Percentiles rank a stretch among this genome's conserved stretches.
phyloP scores from a whole-genome alignment of 64 coral and sea anemone genomes.

The Catalaphyllia jardinei region DNA sequence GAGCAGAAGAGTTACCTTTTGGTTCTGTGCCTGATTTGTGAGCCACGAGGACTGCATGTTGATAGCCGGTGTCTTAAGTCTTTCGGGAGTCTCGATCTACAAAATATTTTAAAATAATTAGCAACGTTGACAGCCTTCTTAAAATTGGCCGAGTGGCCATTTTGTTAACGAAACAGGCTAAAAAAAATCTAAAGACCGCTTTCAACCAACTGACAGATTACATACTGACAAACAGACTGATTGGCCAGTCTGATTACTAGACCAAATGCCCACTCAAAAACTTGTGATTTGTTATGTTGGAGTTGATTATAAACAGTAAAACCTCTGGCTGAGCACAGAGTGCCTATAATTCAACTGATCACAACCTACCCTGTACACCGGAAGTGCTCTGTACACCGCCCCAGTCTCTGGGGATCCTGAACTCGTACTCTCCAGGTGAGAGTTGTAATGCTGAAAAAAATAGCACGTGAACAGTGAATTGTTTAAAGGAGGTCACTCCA shows the following conservation, averaged over 20 bases:
- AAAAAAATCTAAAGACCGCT: too few relatives aligned
- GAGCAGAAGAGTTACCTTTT: background rate
- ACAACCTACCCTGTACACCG: constrained; percentile 85
- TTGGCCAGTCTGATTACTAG: too few relatives aligned
- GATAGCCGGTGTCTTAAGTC: constrained; percentile 89
- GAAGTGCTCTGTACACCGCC: constrained; percentile 88
- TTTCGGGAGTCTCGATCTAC: constrained; percentile 86
- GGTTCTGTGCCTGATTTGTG: constrained; percentile 67
- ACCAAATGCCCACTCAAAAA: too few relatives aligned
- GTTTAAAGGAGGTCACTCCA: too few relatives aligned
- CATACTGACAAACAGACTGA: too few relatives aligned
- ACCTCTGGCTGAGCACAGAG: background rate
- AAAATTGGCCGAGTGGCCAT: too few relatives aligned
- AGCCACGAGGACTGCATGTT: constrained; percentile 92
- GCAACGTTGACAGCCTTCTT: too few relatives aligned
- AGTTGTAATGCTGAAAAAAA: constrained; percentile 90
- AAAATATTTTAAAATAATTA: background rate
- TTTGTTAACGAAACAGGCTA: too few relatives aligned
- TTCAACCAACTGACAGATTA: too few relatives aligned
- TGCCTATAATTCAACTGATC: background rate
- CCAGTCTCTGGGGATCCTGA: constrained; percentile 85
- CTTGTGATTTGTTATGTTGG: too few relatives aligned
- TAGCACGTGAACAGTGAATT: background rate
- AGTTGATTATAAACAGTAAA: too few relatives aligned
- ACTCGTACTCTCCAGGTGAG: constrained; percentile 79